These are phyloP conservation scores for Triplophysa yarkandensis DNA, from an alignment of 2,797 vertebrate genomes.

Conservation along the genomic window DNA sequence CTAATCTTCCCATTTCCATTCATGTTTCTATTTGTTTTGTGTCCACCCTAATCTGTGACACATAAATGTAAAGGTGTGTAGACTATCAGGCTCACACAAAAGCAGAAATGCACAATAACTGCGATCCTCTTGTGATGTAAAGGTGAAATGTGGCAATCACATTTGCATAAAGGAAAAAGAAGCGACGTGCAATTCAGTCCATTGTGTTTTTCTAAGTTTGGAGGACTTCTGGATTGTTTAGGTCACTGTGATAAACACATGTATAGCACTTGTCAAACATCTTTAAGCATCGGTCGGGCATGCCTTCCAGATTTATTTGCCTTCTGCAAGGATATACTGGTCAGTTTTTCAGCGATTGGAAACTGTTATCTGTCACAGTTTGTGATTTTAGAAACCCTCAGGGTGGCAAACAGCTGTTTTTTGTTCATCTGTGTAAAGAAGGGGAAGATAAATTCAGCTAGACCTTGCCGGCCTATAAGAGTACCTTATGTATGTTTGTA, in stretches of 20 bases:
- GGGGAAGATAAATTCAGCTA: not conserved
- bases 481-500: not conserved
- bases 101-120: not conserved
- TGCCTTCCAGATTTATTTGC: not conserved
- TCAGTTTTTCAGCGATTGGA: not conserved
- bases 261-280: not conserved
- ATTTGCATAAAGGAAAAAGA: constrained; percentile 14
- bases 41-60: not conserved
- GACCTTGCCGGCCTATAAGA: not conserved
- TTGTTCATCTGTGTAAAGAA: not conserved
- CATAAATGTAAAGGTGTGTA: constrained; percentile 12
- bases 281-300: not conserved
- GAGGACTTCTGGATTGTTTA: not conserved
- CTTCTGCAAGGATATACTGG: not conserved
- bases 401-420: not conserved
- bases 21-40: not conserved
- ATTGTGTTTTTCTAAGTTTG: not conserved
- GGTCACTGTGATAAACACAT: not conserved
- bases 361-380: not conserved
- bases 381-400: not conserved
- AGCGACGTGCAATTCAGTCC: constrained; percentile 3
- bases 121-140: constrained; percentile 7
- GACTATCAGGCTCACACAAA: constrained; percentile 15
- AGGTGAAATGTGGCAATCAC: constrained; percentile 13
- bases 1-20: not conserved